phyloP scores from a whole-genome alignment of 2,113 vertebrate species.

The Leptobrachium leishanense region DNA sequence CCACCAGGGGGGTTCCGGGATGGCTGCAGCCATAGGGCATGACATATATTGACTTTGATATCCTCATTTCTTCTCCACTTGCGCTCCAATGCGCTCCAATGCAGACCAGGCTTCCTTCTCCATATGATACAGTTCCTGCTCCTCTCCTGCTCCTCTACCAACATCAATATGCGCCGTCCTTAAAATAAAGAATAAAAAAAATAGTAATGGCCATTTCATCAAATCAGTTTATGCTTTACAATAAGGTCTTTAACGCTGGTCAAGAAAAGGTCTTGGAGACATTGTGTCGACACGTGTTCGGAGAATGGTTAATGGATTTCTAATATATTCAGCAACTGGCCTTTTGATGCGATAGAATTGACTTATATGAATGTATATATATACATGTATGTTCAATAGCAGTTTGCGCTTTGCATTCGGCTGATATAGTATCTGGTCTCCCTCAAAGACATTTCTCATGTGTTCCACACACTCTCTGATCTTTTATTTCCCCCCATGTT shows the following conservation, averaged over 20 bases:
- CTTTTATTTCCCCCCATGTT: not conserved
- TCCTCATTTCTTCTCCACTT: no score
- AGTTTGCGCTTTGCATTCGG: not conserved
- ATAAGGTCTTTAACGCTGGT: not conserved
- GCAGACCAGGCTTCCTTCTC: no score
- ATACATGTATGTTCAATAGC: not conserved
- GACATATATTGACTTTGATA: no score
- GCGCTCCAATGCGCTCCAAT: no score
- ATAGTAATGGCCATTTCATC: not conserved
- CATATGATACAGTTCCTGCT: no score
- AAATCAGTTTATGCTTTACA: not conserved
- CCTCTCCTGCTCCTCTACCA: no score
- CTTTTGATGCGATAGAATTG: not conserved
- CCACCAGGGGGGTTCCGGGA: no score
- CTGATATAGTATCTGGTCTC: not conserved
- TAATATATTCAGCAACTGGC: not conserved
- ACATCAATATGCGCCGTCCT: no score
- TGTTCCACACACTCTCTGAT: not conserved
- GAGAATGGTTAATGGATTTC: not conserved
- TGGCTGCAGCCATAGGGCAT: no score
- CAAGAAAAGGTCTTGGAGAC: not conserved
- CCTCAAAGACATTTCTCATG: not conserved
- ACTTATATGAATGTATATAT: not conserved
- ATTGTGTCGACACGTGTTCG: not conserved
- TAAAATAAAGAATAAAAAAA: no score